phyloP scores from a whole-genome alignment of 2,797 vertebrate species.

The Sebastolobus alascanus region DNA sequence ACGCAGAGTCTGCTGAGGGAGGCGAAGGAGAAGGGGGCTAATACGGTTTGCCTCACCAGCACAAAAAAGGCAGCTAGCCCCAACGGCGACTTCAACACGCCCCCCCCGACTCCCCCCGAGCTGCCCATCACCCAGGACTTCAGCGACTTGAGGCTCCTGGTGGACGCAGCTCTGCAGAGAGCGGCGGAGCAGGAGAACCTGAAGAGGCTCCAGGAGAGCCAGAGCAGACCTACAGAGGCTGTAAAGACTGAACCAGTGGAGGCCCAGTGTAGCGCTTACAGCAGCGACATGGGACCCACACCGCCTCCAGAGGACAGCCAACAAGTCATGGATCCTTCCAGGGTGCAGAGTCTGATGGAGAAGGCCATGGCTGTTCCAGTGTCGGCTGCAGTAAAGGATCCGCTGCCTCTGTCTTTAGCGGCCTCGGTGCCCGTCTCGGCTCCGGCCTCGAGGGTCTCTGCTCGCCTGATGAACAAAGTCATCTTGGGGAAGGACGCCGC shows the following conservation, averaged over 20 bases:
- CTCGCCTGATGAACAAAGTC: constrained; percentile 55
- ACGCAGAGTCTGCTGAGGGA: constrained; percentile 79
- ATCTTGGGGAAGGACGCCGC: constrained; percentile 55
- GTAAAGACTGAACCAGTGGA: constrained; percentile 32
- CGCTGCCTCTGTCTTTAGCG: constrained; percentile 21
- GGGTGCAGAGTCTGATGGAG: constrained; percentile 76
- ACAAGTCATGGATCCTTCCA: constrained; percentile 70
- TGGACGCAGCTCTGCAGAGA: constrained; percentile 92
- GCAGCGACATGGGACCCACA: constrained; percentile 48
- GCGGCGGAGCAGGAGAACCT: constrained; percentile 92
- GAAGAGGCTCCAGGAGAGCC: constrained; percentile 77
- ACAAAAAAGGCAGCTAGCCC: constrained; percentile 84
- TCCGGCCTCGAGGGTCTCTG: constrained; percentile 35
- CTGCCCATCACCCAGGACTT: constrained; percentile 91
- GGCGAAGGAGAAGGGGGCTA: constrained; percentile 58
- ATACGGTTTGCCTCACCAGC: constrained; percentile 61
- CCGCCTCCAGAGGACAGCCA: constrained; percentile 72
- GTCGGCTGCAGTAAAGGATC: constrained; percentile 39
- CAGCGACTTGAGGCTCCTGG: constrained; percentile 92
- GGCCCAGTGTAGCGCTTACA: constrained; percentile 22
- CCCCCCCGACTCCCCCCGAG: constrained; percentile 92
- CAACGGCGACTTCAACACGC: constrained; percentile 91
- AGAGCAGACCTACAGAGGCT: constrained; percentile 32
- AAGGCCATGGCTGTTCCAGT: constrained; percentile 74
- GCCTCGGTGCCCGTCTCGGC: constrained; percentile 29